Evolutionary conservation across 1,140 invertebrate genomes (phyloP).

Genomic region (Cherax destructor): DNA sequence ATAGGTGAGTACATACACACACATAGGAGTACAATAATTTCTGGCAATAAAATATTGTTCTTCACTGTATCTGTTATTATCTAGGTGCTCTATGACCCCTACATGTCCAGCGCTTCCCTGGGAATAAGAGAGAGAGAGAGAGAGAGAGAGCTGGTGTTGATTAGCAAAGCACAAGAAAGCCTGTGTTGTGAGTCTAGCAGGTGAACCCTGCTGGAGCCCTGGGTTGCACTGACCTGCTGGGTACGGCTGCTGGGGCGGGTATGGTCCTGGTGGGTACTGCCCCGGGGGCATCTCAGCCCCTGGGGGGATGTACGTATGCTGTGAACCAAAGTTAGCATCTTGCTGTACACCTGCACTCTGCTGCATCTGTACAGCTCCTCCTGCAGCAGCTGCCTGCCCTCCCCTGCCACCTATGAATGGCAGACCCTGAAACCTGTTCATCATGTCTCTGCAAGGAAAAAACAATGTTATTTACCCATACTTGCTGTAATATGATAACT

Average conservation of each 20-base stretch:
- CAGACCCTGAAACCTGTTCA: constrained; percentile 49
- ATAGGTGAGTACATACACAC: too few species aligned
- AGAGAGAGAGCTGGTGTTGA: too few species aligned
- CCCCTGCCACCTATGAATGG: constrained; percentile 42
- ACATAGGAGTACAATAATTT: too few species aligned
- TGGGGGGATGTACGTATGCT: constrained; percentile 58
- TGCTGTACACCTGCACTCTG: constrained; percentile 33
- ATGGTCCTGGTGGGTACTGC: constrained; percentile 10
- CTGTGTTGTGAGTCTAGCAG: too few species aligned
- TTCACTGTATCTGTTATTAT: too few species aligned
- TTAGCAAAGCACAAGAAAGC: too few species aligned
- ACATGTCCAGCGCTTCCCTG: too few species aligned
- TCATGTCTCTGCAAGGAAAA: constrained; percentile 37
- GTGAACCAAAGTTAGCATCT: constrained; percentile 51
- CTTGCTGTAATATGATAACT: too few species aligned
- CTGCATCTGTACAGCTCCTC: constrained; percentile 12
- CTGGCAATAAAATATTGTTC: too few species aligned
- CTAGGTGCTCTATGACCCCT: too few species aligned
- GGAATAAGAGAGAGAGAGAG: too few species aligned
- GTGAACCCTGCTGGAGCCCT: too few species aligned
- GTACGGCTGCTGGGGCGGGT: constrained; percentile 41
- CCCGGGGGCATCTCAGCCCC: constrained; percentile 3
- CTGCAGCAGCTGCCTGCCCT: constrained; percentile 2
- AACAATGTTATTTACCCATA: not conserved
- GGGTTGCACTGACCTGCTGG: constrained; percentile 39